Evolutionary conservation across 2,797 vertebrate genomes (phyloP).

Genomic region (Sylvilagus floridanus): DNA sequence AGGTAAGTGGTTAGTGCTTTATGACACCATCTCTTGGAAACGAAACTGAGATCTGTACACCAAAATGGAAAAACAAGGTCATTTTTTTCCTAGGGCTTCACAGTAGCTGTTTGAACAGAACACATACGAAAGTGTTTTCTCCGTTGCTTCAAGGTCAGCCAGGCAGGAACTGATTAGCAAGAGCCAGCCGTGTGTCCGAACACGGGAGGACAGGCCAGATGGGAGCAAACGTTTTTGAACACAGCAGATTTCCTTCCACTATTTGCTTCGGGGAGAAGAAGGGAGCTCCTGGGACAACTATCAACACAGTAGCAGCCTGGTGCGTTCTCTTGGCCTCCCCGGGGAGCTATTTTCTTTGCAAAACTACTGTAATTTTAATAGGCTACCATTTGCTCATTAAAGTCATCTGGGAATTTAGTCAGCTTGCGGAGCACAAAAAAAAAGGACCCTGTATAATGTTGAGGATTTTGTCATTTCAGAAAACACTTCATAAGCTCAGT

Average conservation of each 20-base stretch:
- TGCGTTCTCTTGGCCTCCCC: slow-evolving; percentile 68
- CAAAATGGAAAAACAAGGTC: slow-evolving; percentile 41
- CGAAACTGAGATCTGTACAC: not conserved
- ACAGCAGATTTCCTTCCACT: slow-evolving; percentile 61
- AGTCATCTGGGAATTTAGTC: slow-evolving; percentile 81
- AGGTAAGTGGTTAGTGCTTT: not conserved
- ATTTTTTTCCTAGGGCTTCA: not conserved
- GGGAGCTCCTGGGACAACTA: slow-evolving; percentile 51
- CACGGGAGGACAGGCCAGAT: not conserved
- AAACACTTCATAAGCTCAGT: slow-evolving; percentile 81
- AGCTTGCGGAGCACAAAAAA: slow-evolving; percentile 67
- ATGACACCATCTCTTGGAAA: not conserved
- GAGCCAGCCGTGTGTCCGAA: not conserved
- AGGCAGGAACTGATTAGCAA: slow-evolving; percentile 39
- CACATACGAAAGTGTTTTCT: not conserved
- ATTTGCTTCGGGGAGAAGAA: not conserved
- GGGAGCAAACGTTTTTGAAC: not conserved
- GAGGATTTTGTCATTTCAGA: slow-evolving; percentile 79
- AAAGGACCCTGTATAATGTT: slow-evolving; percentile 72
- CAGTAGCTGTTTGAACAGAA: slow-evolving; percentile 46
- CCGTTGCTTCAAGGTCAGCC: slow-evolving; percentile 55
- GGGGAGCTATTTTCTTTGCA: slow-evolving; percentile 79
- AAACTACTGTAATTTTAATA: slow-evolving; percentile 82
- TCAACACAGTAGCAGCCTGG: slow-evolving; percentile 75
- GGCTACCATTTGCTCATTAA: slow-evolving; percentile 79